Evolutionary conservation across 2,113 vertebrate genomes (phyloP), one percentile per base, ranked within the genome.

Genomic region (Sander vitreus): DNA sequence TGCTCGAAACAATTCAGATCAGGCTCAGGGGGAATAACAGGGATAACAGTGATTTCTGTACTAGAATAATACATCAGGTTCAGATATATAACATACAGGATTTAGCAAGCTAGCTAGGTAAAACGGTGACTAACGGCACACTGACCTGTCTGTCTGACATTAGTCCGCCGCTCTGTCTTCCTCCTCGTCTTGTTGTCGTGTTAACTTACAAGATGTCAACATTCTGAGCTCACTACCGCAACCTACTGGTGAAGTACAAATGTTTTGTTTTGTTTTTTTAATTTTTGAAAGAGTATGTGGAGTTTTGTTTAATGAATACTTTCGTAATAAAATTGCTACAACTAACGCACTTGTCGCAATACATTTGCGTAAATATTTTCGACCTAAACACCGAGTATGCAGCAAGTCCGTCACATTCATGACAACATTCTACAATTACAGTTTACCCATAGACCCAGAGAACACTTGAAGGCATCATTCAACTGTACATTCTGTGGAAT

Each of bases 141-240:
- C 75, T 53, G 8, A 89, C 85, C 65, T 51, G 21, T 1, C 33
- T 25, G 19, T 8, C 13, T 43, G 48, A 50, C 39, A 36, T 30
- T 1, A 23, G 4, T 36, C 60, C 19, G 1, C 36, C 50, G 57
- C 16, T 25, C 43, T 6, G 6, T 54, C 73, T 65, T 83, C 63
- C 47, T 83, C 12, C 30, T 84, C 63, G 30, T 51, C 77, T 48
- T 64, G 12, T 30, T 59, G 4, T 45, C 39, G 6, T 45, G 47
- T 23, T 9, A 11, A 43, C 10, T 10, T 21, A 1, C 14, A 62
- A 6, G 54, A 50, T 5, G 57, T 57, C 9, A 2, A 48, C 54
- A 1, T 1, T 51, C 4, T 16, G 6, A 2, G 8, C 19, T 83
- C 78, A n/a, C 39, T 85, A 86, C 66, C n/a, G 65, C 76, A 85